These are phyloP conservation scores for Anas georgica DNA, from an alignment of 2,797 vertebrate species.

Conservation along the genomic window DNA sequence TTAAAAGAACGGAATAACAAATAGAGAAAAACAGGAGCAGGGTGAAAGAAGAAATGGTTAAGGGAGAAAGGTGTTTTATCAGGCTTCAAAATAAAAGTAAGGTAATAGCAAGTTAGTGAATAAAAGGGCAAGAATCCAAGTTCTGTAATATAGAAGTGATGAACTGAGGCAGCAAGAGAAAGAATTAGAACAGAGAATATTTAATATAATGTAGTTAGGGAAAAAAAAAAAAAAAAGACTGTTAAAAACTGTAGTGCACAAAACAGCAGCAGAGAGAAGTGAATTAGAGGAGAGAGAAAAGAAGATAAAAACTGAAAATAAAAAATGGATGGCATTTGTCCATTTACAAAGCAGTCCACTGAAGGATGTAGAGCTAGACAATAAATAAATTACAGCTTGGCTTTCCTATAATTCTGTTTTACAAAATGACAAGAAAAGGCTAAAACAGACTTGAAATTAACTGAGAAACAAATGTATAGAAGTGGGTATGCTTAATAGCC, in stretches of 20 bases:
- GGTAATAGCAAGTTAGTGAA: neutral
- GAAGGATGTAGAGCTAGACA: neutral
- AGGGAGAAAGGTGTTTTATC: neutral
- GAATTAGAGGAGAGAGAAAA: neutral
- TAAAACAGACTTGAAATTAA: neutral
- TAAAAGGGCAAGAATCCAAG: slow-evolving; percentile 26
- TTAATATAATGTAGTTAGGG: slow-evolving; percentile 42
- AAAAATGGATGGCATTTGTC: neutral
- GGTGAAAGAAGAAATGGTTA: neutral
- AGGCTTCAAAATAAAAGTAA: neutral
- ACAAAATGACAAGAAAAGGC: neutral
- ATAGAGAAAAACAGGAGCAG: neutral
- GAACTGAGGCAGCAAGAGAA: slow-evolving; percentile 40
- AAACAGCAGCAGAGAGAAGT: neutral
- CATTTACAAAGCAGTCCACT: neutral
- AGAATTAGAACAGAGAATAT: slow-evolving; percentile 51
- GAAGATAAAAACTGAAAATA: neutral
- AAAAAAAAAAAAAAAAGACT: neutral
- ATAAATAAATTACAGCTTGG: neutral
- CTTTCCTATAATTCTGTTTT: neutral
- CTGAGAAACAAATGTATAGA: neutral
- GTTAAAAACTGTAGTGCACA: slow-evolving; percentile 36
- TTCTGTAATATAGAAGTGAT: slow-evolving; percentile 58
- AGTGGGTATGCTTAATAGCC: neutral
- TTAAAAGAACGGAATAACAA: neutral